Evolutionary conservation across 2,797 vertebrate species (phyloP), one percentile per base, ranked within the genome.

Genomic region (Sitta carolinensis): DNA sequence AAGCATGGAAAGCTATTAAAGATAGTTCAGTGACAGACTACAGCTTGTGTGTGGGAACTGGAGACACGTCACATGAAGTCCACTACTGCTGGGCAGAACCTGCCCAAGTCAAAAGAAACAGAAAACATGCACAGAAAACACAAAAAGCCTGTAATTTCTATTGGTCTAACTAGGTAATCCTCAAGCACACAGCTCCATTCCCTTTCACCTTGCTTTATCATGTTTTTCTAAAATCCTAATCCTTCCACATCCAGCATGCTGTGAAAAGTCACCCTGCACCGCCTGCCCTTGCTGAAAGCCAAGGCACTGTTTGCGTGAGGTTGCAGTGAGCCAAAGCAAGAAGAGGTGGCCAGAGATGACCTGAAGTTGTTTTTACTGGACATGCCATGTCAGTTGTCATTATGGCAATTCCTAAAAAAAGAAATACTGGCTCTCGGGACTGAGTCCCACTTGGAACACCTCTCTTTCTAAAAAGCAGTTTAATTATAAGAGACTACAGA

Each of bases 11-110:
- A 81, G 85, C 89, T 91, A 94, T 97, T 97, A 91, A 94, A 82
- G 94, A 93, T 90, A 96, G 91, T 68, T 95, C 93, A 78, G 91
- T 96, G 95, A 96, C 91, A 93, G 92, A 96, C 84, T 94, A 89
- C 95, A 94, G 88, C 87, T 94, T 91, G 93, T 84, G 96, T 95
- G 89, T 93, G 96, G 91, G 95, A 95, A 81, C 76, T 34, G 74
- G 89, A 91, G 77, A 66, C 95, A 96, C 55, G 10, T 63, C 89
- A 89, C 91, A 95, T 89, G 91, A 96, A 96, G 95, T 74, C 69
- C 90, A 29, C 84, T 74, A 82, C 69, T 42, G 81, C 84, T 62
- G 63, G 42, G 91, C 93, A 96, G 91, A 87, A 86, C 57, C 76
- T 82, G 94, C 90, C 77, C 5, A 16, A 87, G 87, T 21, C 89